These are phyloP conservation scores for Sarcophaga rosellei DNA, from an alignment of 2,888 invertebrate species.

Conservation along the genomic window DNA sequence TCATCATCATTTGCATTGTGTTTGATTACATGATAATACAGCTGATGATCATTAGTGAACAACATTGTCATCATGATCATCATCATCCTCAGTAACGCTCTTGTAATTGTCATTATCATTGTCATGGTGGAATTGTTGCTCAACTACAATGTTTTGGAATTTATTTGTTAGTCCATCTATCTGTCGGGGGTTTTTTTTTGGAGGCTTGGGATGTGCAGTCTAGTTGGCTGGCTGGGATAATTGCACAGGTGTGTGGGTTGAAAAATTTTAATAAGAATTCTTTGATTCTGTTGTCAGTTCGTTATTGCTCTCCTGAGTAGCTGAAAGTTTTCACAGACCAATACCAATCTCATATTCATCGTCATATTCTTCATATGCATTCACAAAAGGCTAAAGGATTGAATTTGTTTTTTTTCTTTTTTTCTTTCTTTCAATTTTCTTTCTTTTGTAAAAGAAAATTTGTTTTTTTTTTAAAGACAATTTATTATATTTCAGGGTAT, in stretches of 20 bases:
- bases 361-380: background rate
- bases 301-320: conserved; percentile 39
- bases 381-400: background rate
- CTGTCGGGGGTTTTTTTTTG: background rate
- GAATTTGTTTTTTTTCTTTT: background rate
- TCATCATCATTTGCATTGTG: conserved; percentile 25
- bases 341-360: background rate
- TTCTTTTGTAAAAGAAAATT: background rate
- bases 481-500: background rate
- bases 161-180: conserved; percentile 12
- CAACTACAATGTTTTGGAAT: conserved; percentile 21
- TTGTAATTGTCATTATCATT: background rate
- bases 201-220: too few relatives aligned
- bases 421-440: too few relatives aligned
- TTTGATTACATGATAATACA: conserved; percentile 29
- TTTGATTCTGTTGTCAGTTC: conserved; percentile 57
- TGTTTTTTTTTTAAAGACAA: conserved; percentile 6
- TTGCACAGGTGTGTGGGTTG: conserved; percentile 68
- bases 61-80: conserved; percentile 12
- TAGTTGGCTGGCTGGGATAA: conserved; percentile 25
- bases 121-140: background rate
- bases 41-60: conserved; percentile 11
- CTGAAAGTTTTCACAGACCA: conserved; percentile 35
- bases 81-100: background rate
- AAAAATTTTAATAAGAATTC: conserved; percentile 48